phyloP scores from a whole-genome alignment of 53 echinoderm and acorn worm genomes.

The Crossaster papposus region DNA sequence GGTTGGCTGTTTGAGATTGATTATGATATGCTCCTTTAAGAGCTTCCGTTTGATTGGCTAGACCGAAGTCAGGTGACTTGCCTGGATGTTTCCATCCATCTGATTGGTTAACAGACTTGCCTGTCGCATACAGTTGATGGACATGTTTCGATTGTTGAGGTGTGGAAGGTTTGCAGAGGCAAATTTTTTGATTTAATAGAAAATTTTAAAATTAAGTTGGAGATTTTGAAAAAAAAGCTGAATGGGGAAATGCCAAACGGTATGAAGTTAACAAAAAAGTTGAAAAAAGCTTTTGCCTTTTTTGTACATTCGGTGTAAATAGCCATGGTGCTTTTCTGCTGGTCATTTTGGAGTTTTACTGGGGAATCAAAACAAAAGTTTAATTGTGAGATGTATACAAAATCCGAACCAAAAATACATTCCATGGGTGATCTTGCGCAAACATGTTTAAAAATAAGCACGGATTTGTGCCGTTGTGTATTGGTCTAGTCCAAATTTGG shows the following conservation, averaged over 20 bases:
- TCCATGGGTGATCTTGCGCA: neutral
- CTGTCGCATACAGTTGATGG: neutral
- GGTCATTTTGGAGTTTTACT: neutral
- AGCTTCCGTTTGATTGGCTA: neutral
- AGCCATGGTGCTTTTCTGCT: conserved; percentile 24
- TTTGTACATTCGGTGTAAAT: conserved; percentile 37
- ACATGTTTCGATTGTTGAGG: neutral
- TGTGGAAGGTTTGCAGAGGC: neutral
- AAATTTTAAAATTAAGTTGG: neutral
- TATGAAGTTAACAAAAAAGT: neutral
- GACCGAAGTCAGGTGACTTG: neutral
- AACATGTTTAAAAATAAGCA: neutral
- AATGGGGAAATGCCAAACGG: neutral
- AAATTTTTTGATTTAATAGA: neutral
- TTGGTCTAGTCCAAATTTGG: no score
- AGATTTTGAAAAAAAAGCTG: neutral
- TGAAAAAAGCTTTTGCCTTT: neutral
- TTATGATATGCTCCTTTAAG: neutral
- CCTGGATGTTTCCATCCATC: neutral
- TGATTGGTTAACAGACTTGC: neutral
- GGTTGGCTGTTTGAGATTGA: neutral
- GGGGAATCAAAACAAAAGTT: neutral
- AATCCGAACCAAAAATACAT: neutral
- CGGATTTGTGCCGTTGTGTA: no score
- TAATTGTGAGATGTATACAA: neutral